phyloP scores from a whole-genome alignment of 2,113 vertebrate genomes.

The Erpornis zantholeuca region DNA sequence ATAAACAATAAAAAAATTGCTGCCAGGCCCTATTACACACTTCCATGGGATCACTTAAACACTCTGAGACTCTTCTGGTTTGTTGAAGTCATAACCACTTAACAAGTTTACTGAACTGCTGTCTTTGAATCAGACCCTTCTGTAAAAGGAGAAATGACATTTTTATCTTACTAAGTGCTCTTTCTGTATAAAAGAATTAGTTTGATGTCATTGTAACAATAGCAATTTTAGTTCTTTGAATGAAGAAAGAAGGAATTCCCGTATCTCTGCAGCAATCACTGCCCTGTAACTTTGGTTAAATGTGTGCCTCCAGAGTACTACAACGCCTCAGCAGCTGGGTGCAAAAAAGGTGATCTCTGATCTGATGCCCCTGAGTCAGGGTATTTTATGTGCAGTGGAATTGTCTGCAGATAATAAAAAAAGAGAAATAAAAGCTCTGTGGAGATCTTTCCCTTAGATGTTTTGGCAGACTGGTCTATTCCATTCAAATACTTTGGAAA shows the following conservation, averaged over 20 bases:
- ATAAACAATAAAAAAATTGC: neutral
- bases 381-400: neutral
- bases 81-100: neutral
- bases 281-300: slow-evolving; percentile 33
- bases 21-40: neutral
- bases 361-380: slow-evolving; percentile 1
- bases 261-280: neutral
- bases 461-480: neutral
- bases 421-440: slow-evolving; percentile 34
- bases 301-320: neutral
- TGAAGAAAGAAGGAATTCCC: neutral
- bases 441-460: neutral
- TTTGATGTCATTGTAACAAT: neutral
- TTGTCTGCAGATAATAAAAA: slow-evolving; percentile 15
- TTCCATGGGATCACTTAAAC: neutral
- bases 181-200: slow-evolving; percentile 3
- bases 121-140: neutral
- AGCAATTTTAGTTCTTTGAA: neutral
- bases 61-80: neutral
- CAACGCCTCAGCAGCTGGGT: slow-evolving; percentile 18
- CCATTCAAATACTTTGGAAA: neutral
- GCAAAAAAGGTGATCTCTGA: slow-evolving; percentile 56
- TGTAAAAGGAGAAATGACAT: neutral
- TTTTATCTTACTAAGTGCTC: neutral
- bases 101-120: neutral